These are phyloP conservation scores for Lochmaea crataegi DNA, from an alignment of 2,888 invertebrate species.

Conservation along the genomic window DNA sequence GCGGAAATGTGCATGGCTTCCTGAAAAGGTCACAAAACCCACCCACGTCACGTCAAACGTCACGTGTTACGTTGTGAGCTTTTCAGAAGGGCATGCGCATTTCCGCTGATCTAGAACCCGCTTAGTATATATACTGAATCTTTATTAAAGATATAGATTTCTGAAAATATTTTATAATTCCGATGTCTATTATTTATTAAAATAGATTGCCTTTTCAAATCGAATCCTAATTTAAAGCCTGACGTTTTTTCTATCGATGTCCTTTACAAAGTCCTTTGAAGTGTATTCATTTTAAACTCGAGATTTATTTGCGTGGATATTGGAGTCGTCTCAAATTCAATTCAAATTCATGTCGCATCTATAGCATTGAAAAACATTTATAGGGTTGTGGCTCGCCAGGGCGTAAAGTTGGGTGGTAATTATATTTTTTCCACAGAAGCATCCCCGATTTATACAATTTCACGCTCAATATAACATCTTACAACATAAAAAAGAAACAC, in stretches of 20 bases:
- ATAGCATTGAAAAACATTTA: constrained; percentile 2
- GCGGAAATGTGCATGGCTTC: too few relatives aligned
- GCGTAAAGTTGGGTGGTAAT: background rate
- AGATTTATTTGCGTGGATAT: background rate
- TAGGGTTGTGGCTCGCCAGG: background rate
- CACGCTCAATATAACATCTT: background rate
- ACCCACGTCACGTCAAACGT: too few relatives aligned
- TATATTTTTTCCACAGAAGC: background rate
- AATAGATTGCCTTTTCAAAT: background rate
- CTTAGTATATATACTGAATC: too few relatives aligned
- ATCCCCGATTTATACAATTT: background rate
- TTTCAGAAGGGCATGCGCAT: too few relatives aligned
- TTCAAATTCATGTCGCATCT: constrained; percentile 4
- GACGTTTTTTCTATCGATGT: background rate
- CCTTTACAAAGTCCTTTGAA: background rate
- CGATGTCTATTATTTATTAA: too few relatives aligned
- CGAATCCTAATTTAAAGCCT: background rate
- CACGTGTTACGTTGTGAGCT: too few relatives aligned
- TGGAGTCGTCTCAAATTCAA: background rate
- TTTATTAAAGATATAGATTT: too few relatives aligned
- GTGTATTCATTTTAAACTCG: background rate
- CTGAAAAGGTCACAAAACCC: too few relatives aligned
- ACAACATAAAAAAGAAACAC: background rate
- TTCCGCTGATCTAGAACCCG: too few relatives aligned
- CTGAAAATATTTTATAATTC: background rate